These are phyloP conservation scores for Epinephelus lanceolatus DNA, from an alignment of 2,113 vertebrate genomes.

Conservation along the genomic window DNA sequence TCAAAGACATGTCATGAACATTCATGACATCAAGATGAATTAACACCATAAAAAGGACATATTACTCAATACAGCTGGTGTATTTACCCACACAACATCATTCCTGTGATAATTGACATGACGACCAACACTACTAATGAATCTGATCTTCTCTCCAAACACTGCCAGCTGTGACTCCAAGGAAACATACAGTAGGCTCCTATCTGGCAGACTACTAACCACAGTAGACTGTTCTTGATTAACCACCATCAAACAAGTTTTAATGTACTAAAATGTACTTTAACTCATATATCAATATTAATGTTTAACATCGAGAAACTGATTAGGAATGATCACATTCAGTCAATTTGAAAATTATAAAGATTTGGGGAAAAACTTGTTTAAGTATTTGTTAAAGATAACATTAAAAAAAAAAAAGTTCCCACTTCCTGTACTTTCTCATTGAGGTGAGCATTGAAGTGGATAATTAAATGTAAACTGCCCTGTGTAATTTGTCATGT, in stretches of 20 bases:
- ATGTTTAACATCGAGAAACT: constrained; percentile 2
- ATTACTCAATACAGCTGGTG: constrained; percentile 26
- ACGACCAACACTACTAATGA: constrained; percentile 43
- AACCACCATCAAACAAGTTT: constrained; percentile 41
- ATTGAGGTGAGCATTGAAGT: constrained; percentile 75
- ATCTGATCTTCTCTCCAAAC: constrained; percentile 41
- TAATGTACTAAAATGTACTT: neutral
- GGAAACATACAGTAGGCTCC: constrained; percentile 43
- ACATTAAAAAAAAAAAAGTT: constrained; percentile 41
- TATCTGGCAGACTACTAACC: constrained; percentile 55
- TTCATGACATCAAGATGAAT: constrained; percentile 55
- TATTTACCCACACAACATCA: constrained; percentile 50
- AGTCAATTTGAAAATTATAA: constrained; percentile 34
- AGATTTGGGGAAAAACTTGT: neutral
- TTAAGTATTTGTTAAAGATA: constrained; percentile 37
- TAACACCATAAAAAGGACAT: constrained; percentile 29
- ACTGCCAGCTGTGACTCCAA: constrained; percentile 58
- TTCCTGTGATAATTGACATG: constrained; percentile 49
- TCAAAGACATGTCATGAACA: constrained; percentile 38
- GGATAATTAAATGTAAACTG: constrained; percentile 88
- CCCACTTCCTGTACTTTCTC: constrained; percentile 60
- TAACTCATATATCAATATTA: constrained; percentile 9
- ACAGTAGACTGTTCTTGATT: constrained; percentile 36
- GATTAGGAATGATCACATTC: constrained; percentile 23
- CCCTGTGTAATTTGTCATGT: constrained; percentile 86